Percentiles rank a stretch among this genome's conserved stretches.
Evolutionary conservation across 2,797 vertebrate genomes (phyloP).

Genomic region (Odontamblyopus rebecca): DNA sequence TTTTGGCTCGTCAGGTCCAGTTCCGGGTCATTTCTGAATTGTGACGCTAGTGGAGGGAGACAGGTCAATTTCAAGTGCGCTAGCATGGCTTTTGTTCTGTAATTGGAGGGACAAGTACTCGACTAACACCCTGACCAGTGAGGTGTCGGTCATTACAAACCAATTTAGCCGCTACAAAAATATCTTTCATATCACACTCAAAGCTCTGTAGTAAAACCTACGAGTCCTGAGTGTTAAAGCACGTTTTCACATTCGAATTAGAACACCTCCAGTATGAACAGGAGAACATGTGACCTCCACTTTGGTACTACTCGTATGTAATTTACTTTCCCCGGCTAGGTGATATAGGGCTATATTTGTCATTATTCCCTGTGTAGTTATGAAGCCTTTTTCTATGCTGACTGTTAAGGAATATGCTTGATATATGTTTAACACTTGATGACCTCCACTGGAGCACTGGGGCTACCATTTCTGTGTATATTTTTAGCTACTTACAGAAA

Average conservation of each 20-base stretch:
- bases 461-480: too few relatives aligned
- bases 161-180: slow-evolving; percentile 29
- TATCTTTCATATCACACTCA: slow-evolving; percentile 27
- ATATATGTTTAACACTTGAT: neutral
- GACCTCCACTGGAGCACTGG: too few relatives aligned
- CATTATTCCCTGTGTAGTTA: neutral
- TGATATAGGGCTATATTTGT: neutral
- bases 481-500: too few relatives aligned
- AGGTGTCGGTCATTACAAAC: slow-evolving; percentile 34
- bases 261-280: slow-evolving; percentile 19
- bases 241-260: slow-evolving; percentile 31
- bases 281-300: slow-evolving; percentile 4
- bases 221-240: slow-evolving; percentile 5
- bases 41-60: slow-evolving; percentile 12
- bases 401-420: neutral
- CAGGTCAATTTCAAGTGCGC: slow-evolving; percentile 21
- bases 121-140: neutral
- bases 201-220: slow-evolving; percentile 12
- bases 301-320: neutral
- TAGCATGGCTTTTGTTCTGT: slow-evolving; percentile 21
- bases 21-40: slow-evolving; percentile 1
- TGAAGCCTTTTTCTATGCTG: neutral
- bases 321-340: neutral
- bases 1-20: slow-evolving; percentile 7
- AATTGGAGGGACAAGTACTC: slow-evolving; percentile 18